phyloP scores from a whole-genome alignment of 2,888 invertebrate species.

The Pristionchus fissidentatus region DNA sequence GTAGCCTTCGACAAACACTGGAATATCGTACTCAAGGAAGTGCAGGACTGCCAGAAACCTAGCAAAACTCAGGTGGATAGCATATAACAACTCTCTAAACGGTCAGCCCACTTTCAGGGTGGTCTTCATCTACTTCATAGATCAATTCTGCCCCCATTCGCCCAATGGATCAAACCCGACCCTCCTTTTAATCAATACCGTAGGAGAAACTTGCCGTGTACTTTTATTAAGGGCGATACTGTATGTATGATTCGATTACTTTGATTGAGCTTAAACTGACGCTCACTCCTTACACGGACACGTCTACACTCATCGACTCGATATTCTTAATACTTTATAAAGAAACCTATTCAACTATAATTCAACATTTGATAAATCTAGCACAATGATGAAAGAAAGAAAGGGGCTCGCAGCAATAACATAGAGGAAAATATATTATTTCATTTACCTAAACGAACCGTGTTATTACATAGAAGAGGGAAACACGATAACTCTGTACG shows the following conservation, averaged over 20 bases:
- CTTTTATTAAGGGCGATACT: conserved; percentile 34
- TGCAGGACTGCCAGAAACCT: conserved; percentile 60
- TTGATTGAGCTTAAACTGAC: background rate
- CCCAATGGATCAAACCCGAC: background rate
- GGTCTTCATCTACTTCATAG: background rate
- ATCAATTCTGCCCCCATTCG: background rate
- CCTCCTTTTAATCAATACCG: background rate
- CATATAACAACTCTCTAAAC: background rate
- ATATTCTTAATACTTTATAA: too few relatives aligned
- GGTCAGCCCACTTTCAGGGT: conserved; percentile 15
- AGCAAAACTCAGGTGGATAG: background rate
- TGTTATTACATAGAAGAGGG: background rate
- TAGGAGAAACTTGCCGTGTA: background rate
- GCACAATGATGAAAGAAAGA: too few relatives aligned
- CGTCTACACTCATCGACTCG: too few relatives aligned
- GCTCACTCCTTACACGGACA: background rate
- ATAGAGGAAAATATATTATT: too few relatives aligned
- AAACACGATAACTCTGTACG: background rate
- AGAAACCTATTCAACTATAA: too few relatives aligned
- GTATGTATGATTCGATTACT: conserved; percentile 27
- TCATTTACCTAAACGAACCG: background rate
- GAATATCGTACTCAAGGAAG: conserved; percentile 82
- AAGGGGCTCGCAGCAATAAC: too few relatives aligned
- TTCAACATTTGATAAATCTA: too few relatives aligned
- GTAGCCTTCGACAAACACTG: conserved; percentile 93